Conservation (phyloP, 2,888 invertebrate genomes). For the Drosophila leonis region DNA sequence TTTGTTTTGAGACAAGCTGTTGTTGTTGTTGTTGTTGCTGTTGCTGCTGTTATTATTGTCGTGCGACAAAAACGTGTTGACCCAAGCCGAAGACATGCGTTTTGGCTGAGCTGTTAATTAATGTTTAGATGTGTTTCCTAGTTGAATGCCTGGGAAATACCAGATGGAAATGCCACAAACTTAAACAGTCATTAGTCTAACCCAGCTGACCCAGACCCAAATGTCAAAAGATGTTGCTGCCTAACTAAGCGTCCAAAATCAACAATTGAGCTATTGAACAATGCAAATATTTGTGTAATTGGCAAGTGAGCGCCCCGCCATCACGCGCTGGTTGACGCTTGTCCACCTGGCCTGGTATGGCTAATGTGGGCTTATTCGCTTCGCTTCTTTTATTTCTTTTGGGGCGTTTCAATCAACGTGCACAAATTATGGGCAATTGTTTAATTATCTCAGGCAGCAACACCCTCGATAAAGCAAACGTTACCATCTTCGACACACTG, state of each 20-base stretch:
- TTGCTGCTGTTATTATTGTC: slow-evolving; percentile 25
- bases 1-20: slow-evolving; percentile 46
- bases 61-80: slow-evolving; percentile 47
- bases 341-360: slow-evolving; percentile 48
- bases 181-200: slow-evolving; percentile 52
- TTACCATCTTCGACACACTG: slow-evolving; percentile 18
- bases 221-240: slow-evolving; percentile 36
- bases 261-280: slow-evolving; percentile 45
- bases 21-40: slow-evolving; percentile 15
- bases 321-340: slow-evolving; percentile 10
- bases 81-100: slow-evolving; percentile 35
- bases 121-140: slow-evolving; percentile 30
- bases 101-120: slow-evolving; percentile 60
- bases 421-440: slow-evolving; percentile 76
- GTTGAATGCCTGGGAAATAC: slow-evolving; percentile 54
- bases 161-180: slow-evolving; percentile 42
- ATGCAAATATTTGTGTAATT: slow-evolving; percentile 64
- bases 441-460: slow-evolving; percentile 71
- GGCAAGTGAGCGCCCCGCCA: slow-evolving; percentile 26
- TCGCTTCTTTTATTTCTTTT: slow-evolving; percentile 31
- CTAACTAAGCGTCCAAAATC: slow-evolving; percentile 23
- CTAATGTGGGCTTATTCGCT: slow-evolving; percentile 32
- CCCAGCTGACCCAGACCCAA: slow-evolving; percentile 70
- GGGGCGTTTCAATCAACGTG: slow-evolving; percentile 64
- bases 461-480: slow-evolving; percentile 49